These are phyloP conservation scores for Lutraria lutraria DNA, from an alignment of 2,888 invertebrate genomes.

Conservation along the genomic window DNA sequence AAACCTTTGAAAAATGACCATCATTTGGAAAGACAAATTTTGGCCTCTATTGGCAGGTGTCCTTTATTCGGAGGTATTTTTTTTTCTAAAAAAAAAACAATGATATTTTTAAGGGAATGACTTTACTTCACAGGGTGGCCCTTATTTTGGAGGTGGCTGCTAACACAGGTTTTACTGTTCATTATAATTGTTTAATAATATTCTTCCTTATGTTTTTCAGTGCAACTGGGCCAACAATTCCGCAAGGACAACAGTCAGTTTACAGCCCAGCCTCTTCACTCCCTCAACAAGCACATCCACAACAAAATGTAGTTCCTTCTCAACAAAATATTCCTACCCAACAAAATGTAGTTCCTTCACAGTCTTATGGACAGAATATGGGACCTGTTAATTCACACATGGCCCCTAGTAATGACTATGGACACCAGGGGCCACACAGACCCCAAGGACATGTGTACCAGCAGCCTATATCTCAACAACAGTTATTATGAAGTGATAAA, in stretches of 20 bases:
- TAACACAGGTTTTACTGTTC: too few relatives aligned
- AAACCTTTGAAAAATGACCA: too few relatives aligned
- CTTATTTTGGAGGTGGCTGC: too few relatives aligned
- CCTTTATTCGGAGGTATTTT: too few relatives aligned
- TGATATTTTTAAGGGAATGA: too few relatives aligned
- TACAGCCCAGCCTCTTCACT: conserved; percentile 50
- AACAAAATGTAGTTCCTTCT: conserved; percentile 68
- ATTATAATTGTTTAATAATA: neutral
- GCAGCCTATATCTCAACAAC: conserved; percentile 61
- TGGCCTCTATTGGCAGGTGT: too few relatives aligned
- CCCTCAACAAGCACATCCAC: conserved; percentile 49
- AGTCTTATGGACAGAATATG: conserved; percentile 56
- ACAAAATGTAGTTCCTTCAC: conserved; percentile 51
- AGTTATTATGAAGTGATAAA: conserved; percentile 55
- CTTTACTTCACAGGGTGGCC: too few relatives aligned
- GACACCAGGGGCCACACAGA: conserved; percentile 29
- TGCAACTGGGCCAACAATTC: conserved; percentile 45
- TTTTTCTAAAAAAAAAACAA: too few relatives aligned
- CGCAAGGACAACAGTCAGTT: conserved; percentile 43
- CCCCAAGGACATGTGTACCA: conserved; percentile 60
- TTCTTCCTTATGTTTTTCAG: conserved; percentile 45
- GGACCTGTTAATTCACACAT: conserved; percentile 46
- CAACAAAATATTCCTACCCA: conserved; percentile 63
- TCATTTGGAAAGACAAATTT: too few relatives aligned
- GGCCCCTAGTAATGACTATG: conserved; percentile 50